Conservation (phyloP, 2,113 vertebrate genomes). For the Muntiacus muntjak region DNA sequence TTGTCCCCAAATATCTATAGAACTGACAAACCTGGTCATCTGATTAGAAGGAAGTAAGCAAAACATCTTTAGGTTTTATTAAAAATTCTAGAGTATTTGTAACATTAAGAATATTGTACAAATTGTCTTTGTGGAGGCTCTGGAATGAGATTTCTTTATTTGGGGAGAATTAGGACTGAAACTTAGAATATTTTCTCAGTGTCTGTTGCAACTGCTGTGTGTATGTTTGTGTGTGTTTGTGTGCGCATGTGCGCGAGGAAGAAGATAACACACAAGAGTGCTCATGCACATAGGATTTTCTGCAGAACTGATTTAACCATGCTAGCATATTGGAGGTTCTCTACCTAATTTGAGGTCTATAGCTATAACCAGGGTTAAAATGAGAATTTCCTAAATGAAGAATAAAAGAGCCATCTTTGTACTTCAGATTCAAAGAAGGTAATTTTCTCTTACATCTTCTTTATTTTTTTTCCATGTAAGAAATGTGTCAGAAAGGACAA, state of each 20-base stretch:
- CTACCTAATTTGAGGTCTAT: not conserved
- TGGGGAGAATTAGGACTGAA: not conserved
- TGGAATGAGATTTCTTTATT: not conserved
- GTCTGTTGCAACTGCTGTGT: not conserved
- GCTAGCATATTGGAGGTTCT: not conserved
- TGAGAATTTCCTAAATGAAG: not conserved
- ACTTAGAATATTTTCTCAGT: not conserved
- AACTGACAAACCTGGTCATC: not conserved
- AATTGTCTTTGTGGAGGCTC: not conserved
- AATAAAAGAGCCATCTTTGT: not conserved
- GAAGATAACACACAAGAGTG: not conserved
- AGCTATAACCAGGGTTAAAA: not conserved
- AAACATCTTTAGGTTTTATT: not conserved
- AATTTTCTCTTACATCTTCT: conserved; percentile 10
- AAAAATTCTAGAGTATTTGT: not conserved
- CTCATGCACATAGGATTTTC: not conserved
- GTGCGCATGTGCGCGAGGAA: not conserved
- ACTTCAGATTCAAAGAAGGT: not conserved
- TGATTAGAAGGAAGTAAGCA: not conserved
- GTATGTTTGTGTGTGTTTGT: not conserved
- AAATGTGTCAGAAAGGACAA: not conserved
- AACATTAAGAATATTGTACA: not conserved
- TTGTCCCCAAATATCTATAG: not conserved
- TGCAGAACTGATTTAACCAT: not conserved
- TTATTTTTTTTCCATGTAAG: not conserved